Conservation (phyloP, 2,888 invertebrate genomes). For the Drosophila austrosaltans region DNA sequence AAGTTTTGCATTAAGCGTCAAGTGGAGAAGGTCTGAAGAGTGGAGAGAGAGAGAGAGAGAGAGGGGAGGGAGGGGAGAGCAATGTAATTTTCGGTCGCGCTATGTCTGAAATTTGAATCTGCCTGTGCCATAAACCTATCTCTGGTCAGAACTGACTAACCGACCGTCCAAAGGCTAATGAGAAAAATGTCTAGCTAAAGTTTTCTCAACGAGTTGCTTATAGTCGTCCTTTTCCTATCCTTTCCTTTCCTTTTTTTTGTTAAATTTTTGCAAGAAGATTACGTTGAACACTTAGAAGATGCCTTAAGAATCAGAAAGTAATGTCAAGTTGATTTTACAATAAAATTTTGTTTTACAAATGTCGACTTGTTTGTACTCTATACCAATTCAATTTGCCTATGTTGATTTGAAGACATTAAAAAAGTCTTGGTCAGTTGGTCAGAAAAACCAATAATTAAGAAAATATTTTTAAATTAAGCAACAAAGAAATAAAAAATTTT, state of each 20-base stretch:
- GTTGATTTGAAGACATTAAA: too few species aligned
- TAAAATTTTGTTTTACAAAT: too few species aligned
- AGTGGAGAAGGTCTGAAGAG: not conserved
- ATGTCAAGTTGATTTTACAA: too few species aligned
- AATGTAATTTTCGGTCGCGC: not conserved
- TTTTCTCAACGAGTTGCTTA: constrained; percentile 1
- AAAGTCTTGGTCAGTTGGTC: too few species aligned
- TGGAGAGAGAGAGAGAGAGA: too few species aligned
- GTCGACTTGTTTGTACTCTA: too few species aligned
- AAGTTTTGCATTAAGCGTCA: constrained; percentile 58
- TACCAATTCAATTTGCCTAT: too few species aligned
- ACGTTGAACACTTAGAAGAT: not conserved
- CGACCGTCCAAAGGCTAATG: constrained; percentile 1
- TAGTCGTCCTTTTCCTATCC: not conserved
- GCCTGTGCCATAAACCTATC: not conserved
- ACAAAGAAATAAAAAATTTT: too few species aligned
- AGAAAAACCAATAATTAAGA: too few species aligned
- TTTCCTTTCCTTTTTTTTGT: not conserved
- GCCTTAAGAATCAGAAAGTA: not conserved
- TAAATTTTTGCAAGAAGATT: not conserved
- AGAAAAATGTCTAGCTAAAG: constrained; percentile 6
- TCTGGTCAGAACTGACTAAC: not conserved
- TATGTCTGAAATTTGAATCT: not conserved
- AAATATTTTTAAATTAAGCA: too few species aligned
- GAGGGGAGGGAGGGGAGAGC: not conserved